Base-by-base conservation (phyloP, 2,888 invertebrate genomes). In the Cataglyphis rosenhaueri region DNA sequence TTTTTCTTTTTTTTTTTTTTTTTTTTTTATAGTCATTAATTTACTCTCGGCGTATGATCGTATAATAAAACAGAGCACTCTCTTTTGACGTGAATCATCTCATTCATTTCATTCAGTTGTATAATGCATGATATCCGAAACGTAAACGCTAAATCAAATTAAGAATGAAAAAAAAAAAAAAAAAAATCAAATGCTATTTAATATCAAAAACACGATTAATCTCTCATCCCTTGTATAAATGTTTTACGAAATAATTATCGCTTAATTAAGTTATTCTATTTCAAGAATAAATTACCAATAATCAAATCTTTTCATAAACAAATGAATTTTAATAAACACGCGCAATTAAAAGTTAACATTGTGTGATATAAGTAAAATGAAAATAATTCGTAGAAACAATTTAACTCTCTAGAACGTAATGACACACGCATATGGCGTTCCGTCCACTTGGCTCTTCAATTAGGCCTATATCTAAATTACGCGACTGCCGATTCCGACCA, bases 381-480 rank as follows among this genome's bases (percentile, higher is more conserved):
- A n/a, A 15, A 52, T 32, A 48, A 18, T 9, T 15, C 21, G 5
- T 2, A 10, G 10, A 2, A 8, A 52, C 21, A 25, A 44, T 15
- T 21, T 32, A 48, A 38, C 32, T 70, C 70, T 35, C 35, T n/a
- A 9, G n/a, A n/a, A 44, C n/a, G 3, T 52, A 38, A 15, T 15
- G 21, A 70, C 57, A 12, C 41, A 9, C 57, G n/a, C 32, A 9
- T 25, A 55, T 12, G 29, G n/a, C 48, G 21, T 29, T 29, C 29
- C 21, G 41, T 32, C 44, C 25, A 44, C 70, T 44, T 41, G 78
- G 15, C 66, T 66, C 70, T 78, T 78, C 73, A 59, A 79, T 79
- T 79, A 79, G 25, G 71, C 29, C 78, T 59, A 59, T 59, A 59
- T 73, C 73, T 48, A 73, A 79, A 79, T 79, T 73, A 73, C 59